phyloP scores from a whole-genome alignment of 2,113 vertebrate genomes.

The Dasyornis broadbenti region DNA sequence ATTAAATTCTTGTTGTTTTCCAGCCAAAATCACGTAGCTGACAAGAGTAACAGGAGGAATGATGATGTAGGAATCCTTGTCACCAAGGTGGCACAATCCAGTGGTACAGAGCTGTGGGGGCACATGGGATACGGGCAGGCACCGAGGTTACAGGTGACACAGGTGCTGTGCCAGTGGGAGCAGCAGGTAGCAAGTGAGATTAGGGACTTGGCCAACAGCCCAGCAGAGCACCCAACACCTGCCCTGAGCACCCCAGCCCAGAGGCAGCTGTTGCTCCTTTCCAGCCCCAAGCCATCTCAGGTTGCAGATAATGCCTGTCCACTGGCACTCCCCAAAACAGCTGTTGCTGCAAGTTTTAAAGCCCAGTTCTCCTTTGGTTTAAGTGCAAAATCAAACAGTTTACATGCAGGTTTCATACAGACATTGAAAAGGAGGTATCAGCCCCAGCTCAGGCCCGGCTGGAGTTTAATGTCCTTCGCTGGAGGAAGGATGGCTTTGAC shows the following conservation, averaged over 20 bases:
- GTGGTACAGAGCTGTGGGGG: neutral
- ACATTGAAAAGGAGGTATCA: neutral
- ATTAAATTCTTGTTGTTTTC: neutral
- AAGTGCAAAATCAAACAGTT: neutral
- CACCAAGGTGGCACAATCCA: neutral
- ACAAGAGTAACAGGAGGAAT: neutral
- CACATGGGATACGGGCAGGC: neutral
- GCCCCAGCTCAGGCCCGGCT: neutral
- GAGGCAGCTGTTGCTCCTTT: neutral
- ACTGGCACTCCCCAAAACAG: neutral
- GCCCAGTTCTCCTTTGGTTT: conserved; percentile 37
- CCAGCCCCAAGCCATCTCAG: neutral
- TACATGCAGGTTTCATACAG: neutral
- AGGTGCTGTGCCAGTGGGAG: neutral
- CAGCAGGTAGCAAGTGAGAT: conserved; percentile 2
- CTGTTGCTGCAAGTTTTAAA: neutral
- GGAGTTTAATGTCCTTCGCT: neutral
- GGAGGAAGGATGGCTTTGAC: neutral
- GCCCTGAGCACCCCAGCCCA: neutral
- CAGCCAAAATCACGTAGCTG: neutral
- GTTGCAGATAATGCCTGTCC: neutral
- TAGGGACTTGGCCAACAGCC: neutral
- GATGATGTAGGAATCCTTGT: neutral
- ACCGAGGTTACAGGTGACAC: neutral
- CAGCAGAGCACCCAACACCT: neutral